Percentiles rank a stretch among this genome's conserved stretches.
These are phyloP conservation scores for Micrasema longulum DNA, from an alignment of 1,140 invertebrate genomes.

Conservation along the genomic window DNA sequence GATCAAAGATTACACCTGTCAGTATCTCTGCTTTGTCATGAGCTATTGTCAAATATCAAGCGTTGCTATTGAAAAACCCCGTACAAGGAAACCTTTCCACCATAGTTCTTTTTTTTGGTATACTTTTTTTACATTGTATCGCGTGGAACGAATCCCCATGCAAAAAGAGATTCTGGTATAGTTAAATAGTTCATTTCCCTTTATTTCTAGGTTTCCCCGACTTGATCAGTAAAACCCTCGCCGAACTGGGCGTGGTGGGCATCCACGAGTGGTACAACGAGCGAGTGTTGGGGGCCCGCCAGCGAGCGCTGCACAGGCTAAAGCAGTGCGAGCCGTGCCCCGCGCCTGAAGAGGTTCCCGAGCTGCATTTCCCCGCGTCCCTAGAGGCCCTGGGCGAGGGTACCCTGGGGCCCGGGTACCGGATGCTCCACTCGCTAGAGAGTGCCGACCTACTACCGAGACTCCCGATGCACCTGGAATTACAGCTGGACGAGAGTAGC, in stretches of 20 bases:
- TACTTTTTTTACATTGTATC: too few relatives aligned
- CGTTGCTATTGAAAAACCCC: too few relatives aligned
- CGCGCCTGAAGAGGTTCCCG: conserved; percentile 64
- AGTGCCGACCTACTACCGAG: conserved; percentile 61
- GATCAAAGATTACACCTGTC: too few relatives aligned
- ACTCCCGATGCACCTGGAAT: conserved; percentile 15
- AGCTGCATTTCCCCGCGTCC: conserved; percentile 66
- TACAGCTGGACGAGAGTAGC: background rate
- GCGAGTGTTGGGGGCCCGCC: conserved; percentile 58
- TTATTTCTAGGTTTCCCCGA: conserved; percentile 63
- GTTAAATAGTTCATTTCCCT: background rate
- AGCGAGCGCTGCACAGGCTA: conserved; percentile 58
- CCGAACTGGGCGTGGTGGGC: conserved; percentile 64
- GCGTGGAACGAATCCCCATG: too few relatives aligned
- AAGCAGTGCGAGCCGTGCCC: conserved; percentile 61
- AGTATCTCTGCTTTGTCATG: too few relatives aligned
- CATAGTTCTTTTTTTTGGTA: too few relatives aligned
- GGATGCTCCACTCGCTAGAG: conserved; percentile 66
- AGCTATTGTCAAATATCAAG: too few relatives aligned
- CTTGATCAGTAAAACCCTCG: conserved; percentile 64
- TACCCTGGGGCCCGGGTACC: conserved; percentile 65
- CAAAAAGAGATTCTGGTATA: too few relatives aligned
- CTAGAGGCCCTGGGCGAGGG: conserved; percentile 63
- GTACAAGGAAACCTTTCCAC: too few relatives aligned
- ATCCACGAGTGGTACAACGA: conserved; percentile 64